Base-by-base conservation (phyloP, 1,140 invertebrate species). In the Drosophila parabipectinata region DNA sequence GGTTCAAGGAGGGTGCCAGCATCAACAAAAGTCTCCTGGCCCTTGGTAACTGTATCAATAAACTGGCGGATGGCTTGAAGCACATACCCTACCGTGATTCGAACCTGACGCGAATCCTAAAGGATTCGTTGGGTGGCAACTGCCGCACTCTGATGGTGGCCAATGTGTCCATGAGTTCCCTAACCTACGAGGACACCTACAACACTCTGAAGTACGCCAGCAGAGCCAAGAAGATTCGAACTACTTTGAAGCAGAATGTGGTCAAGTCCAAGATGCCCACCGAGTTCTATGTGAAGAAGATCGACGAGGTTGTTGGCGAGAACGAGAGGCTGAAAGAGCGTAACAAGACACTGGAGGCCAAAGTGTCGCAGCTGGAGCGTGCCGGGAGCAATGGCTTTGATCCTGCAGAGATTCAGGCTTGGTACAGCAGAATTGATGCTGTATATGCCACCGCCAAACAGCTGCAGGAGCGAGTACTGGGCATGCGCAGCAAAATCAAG, bases 81-180 rank as follows among this genome's bases (percentile, higher is more conserved):
- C 95, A 98, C 91, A 95, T 99, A 91, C 96, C 98, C 50, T 96
- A 99, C 93, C 94, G 98, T 69, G 98, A 99, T 92, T 99, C 98
- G 4, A 99, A 99, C 92, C 91, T 99, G 15, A 99, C 99, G 0
- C 93, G 98, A 15, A 93, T 99, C 0, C 92, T 99, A 15, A 99
- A 99, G 92, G 99, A 99, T 92, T 97, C 97, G 14, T 93, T 99
- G 0, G 98, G 97, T 4, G 99, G 99, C 1, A 99, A 99, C 93
- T 99, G 98, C 92, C 95, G 96, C 76, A 99, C 98, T 0, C 95
- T 99, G 0, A 99, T 99, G 98, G 98, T 99, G 48, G 98, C 98
- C 0, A 98, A 99, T 89, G 94, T 99, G 0, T 95, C 97, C 72
- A 95, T 98, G 10, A 96, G 97, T 0, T 95, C 94, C 39, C 76